Base-by-base conservation (phyloP, 2,797 vertebrate species). In the Neostethus bicornis region DNA sequence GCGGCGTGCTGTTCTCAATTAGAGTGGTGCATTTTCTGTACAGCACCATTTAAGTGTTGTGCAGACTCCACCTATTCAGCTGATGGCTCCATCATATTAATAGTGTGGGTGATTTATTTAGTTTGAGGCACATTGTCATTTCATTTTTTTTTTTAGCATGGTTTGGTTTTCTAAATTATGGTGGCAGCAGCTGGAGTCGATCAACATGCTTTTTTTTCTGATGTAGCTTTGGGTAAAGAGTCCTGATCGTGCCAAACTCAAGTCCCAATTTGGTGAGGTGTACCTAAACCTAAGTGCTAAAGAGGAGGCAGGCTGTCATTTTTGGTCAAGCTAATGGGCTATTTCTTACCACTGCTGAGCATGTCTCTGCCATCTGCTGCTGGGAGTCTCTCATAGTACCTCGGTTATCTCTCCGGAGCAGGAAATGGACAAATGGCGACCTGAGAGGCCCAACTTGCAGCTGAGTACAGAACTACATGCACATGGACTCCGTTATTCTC, bases 331-430 rank as follows among this genome's bases (percentile, higher is more conserved):
- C 84, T 90, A 89, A 90, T 89, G 75, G 85, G 76, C 66, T 85
- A 75, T 89, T 87, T 91, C 84, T 89, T 85, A 85, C 78, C 85
- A 87, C 83, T 84, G 82, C 75, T 78, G 79, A 87, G 78, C 87
- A 82, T 75, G 83, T 84, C 74, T 81, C 79, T 63, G 78, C 90
- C 90, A 92, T 91, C 90, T 92, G 89, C 90, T 88, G 79, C 81
- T 44, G 87, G 84, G 89, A 91, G 79, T 58, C 56, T 66, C 74
- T 76, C 75, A 73, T 59, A 54, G 67, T 7, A 20, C 19, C 67
- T 63, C 46, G 20, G 45, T 56, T 54, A 75, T 75, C 82, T 84
- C 85, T 68, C 67, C 53, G 78, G 81, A 83, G 63, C 66, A n/a
- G 51, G 46, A 59, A 58, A 61, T 28, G 79, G 71, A 83, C 82